Percentiles rank a stretch among this genome's conserved stretches.
Evolutionary conservation across 2,113 vertebrate genomes (phyloP).

Genomic region (Spilogale gracilis): DNA sequence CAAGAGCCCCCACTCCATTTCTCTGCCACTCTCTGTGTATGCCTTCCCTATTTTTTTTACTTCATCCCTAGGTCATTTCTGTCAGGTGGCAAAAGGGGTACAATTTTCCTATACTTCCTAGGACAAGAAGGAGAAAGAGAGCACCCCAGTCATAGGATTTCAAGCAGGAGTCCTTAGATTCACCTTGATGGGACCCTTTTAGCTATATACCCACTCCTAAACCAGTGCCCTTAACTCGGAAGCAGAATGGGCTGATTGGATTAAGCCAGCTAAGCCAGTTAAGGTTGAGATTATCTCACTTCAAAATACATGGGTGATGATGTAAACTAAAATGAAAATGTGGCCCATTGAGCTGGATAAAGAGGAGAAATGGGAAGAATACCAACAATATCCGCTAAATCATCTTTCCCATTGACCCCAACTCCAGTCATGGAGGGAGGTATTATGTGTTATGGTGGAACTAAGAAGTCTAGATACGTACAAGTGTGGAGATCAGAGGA

Average conservation of each 20-base stretch:
- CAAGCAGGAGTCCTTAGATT: neutral
- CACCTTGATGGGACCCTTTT: neutral
- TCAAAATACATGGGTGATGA: neutral
- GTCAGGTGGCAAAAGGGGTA: neutral
- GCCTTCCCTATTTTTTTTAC: neutral
- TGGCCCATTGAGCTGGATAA: neutral
- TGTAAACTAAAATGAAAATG: slow-evolving; percentile 17
- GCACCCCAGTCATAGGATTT: neutral
- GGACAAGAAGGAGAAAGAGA: neutral
- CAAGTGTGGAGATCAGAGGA: neutral
- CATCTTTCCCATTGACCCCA: neutral
- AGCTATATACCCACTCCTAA: neutral
- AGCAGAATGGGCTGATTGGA: neutral
- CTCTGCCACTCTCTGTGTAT: neutral
- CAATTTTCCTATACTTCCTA: neutral
- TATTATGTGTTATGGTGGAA: neutral
- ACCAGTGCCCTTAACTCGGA: neutral
- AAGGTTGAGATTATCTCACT: neutral
- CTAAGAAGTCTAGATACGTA: neutral
- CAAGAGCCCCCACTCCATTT: neutral
- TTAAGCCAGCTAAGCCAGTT: neutral
- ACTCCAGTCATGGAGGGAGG: neutral
- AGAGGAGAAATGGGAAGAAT: neutral
- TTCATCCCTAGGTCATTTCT: neutral
- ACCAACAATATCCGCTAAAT: neutral